Evolutionary conservation across 1,140 invertebrate species (phyloP).

Genomic region (Ips nitidus): DNA sequence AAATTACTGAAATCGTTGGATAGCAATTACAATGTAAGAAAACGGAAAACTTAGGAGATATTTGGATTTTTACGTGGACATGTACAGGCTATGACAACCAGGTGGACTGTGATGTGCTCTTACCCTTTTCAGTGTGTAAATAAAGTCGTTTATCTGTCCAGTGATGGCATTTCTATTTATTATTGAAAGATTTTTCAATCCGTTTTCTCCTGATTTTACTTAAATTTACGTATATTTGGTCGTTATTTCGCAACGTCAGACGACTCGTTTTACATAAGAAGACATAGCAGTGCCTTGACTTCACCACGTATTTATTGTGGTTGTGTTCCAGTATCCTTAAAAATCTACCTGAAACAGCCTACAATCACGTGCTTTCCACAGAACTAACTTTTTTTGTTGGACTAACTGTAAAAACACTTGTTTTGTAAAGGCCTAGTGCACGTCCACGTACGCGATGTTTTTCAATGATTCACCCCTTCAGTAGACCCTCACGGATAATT

Average conservation of each 20-base stretch:
- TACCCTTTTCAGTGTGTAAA: constrained; percentile 29
- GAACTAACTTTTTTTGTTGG: too few relatives aligned
- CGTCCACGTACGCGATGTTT: too few relatives aligned
- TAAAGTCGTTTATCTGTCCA: constrained; percentile 29
- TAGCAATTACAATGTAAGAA: constrained; percentile 70
- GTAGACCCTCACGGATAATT: constrained; percentile 22
- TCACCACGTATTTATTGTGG: constrained; percentile 26
- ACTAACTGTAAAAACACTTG: too few relatives aligned
- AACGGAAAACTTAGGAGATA: constrained; percentile 40
- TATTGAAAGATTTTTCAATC: constrained; percentile 18
- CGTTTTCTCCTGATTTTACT: constrained; percentile 7
- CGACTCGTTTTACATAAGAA: constrained; percentile 42
- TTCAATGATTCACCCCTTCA: constrained; percentile 5
- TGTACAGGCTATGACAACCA: constrained; percentile 40
- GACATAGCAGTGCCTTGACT: constrained; percentile 34
- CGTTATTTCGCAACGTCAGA: constrained; percentile 41
- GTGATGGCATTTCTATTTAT: constrained; percentile 18
- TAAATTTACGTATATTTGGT: constrained; percentile 24
- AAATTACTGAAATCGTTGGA: constrained; percentile 67
- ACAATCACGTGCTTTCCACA: too few relatives aligned
- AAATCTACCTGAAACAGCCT: not conserved
- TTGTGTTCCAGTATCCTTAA: not conserved
- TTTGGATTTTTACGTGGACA: constrained; percentile 40
- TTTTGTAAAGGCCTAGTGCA: too few relatives aligned
- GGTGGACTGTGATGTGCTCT: constrained; percentile 43